Conservation (phyloP, 37 sponge, comb jelly and placozoan genomes). For the Beroe forskalii region DNA sequence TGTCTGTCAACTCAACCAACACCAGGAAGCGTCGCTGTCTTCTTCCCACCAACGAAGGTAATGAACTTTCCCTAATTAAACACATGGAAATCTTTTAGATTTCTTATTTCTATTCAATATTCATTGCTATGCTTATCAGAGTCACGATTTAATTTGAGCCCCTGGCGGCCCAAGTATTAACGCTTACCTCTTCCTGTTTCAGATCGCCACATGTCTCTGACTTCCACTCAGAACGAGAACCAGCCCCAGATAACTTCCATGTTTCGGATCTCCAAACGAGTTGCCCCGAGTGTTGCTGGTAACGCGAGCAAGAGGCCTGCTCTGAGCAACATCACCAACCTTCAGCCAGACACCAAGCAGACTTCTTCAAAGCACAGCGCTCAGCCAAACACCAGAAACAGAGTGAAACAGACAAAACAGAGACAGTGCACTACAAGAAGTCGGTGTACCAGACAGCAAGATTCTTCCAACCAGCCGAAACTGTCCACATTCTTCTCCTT, state of each 20-base stretch:
- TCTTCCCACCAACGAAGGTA: too few species aligned
- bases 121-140: too few species aligned
- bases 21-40: too few species aligned
- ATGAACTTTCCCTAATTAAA: too few species aligned
- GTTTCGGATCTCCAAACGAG: constrained; percentile 37
- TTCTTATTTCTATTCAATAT: too few species aligned
- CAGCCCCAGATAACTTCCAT: constrained; percentile 38
- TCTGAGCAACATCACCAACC: constrained; percentile 22
- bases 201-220: constrained; percentile 47
- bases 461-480: not conserved
- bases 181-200: not conserved
- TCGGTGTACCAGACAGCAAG: not conserved
- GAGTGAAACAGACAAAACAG: constrained; percentile 13
- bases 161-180: too few species aligned
- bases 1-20: too few species aligned
- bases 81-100: too few species aligned
- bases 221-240: constrained; percentile 6
- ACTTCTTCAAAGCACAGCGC: too few species aligned
- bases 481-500: constrained; percentile 38
- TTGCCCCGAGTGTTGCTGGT: not conserved
- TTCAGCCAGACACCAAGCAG: too few species aligned
- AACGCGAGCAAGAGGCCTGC: constrained; percentile 40
- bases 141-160: too few species aligned
- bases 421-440: not conserved
- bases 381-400: not conserved